Conservation (phyloP, 1,140 invertebrate species). For the Pectinophora gossypiella region DNA sequence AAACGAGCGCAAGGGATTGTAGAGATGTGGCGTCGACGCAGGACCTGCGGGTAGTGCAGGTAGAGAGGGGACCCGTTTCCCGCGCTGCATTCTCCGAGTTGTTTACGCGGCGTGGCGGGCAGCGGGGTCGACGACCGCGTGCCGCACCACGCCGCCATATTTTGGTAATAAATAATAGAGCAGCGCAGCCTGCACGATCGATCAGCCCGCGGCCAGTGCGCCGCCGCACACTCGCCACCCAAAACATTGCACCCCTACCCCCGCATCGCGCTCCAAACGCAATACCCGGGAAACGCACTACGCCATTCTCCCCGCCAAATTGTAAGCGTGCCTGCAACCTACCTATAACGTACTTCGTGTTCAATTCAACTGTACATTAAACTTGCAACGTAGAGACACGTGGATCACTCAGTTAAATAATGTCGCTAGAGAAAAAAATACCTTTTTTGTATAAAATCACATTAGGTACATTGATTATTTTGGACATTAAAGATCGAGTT, state of each 20-base stretch:
- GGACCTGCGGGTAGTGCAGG: slow-evolving; percentile 18
- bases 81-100: slow-evolving; percentile 55
- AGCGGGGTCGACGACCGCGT: slow-evolving; percentile 58
- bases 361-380: too few relatives aligned
- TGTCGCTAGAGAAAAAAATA: too few relatives aligned
- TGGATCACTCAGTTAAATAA: too few relatives aligned
- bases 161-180: slow-evolving; percentile 72
- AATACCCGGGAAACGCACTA: background rate
- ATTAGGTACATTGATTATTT: too few relatives aligned
- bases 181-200: slow-evolving; percentile 63
- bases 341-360: too few relatives aligned
- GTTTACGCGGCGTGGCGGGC: slow-evolving; percentile 56
- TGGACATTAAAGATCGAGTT: too few relatives aligned
- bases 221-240: slow-evolving; percentile 53
- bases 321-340: too few relatives aligned
- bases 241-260: slow-evolving; percentile 63
- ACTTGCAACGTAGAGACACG: too few relatives aligned
- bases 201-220: slow-evolving; percentile 51
- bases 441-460: too few relatives aligned
- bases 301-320: background rate
- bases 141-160: slow-evolving; percentile 67
- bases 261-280: slow-evolving; percentile 8
- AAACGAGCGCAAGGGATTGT: background rate
- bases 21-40: background rate
- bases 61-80: slow-evolving; percentile 48